Evolutionary conservation across 2,888 invertebrate species (phyloP), one percentile per base, ranked within the genome.

Genomic region (Pammene fasciana): DNA sequence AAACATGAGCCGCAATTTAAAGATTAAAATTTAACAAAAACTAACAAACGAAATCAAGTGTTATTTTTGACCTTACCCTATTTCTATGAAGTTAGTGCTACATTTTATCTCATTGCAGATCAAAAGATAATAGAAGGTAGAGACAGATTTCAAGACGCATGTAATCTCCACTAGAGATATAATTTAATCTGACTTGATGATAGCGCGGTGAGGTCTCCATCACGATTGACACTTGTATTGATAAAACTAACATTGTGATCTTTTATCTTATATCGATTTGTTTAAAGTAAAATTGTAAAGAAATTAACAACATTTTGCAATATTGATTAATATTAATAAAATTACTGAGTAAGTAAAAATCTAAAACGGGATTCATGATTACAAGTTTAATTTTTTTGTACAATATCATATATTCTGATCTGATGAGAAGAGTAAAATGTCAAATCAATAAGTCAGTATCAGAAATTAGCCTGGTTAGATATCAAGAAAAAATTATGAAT

Each of bases 201-300:
- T 62, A 52, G 41, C 41, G 38, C 16, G 13, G 36, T 8, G 50
- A 6, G 41, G 16, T 62, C 41, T 41, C n/a, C 18, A 62, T 62
- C 62, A 26, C 60, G 50, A 48, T 16, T 61, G 38, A 50, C 50
- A 62, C 38, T 62, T 50, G 38, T 16, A 62, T n/a, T 36, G 34
- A 45, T 60, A 62, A 61, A 36, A 13, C 13, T 13, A 13, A 34
- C 26, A 26, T 26, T 54, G 13, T 13, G 11, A 36, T 46, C 34
- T 34, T 34, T 34, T 54, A n/a, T 54, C 54, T 34, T 54, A 52
- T n/a, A 11, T 50, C 26, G 11, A 50, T 16, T 8, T 13, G 13
- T 13, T 45, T 26, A 26, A 26, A 26, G 2, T 26, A 4, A 26
- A 26, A 26, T 3, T 26, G n/a, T n/a, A n/a, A n/a, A n/a, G n/a